Evolutionary conservation across 2,797 vertebrate genomes (phyloP).

Genomic region (Aeoliscus strigatus): DNA sequence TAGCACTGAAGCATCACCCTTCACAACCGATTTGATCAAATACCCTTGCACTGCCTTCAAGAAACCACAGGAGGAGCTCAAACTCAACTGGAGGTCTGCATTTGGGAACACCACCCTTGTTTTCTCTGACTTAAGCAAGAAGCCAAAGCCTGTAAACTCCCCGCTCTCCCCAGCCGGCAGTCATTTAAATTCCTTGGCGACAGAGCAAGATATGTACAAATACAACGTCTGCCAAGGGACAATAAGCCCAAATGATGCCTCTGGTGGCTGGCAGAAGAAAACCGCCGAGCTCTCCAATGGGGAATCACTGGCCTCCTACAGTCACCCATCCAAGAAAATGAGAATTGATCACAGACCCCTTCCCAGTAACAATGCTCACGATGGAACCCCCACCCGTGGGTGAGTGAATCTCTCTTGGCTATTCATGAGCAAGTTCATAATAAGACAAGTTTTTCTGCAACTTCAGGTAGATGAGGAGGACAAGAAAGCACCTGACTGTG

Average conservation of each 20-base stretch:
- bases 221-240: slow-evolving; percentile 64
- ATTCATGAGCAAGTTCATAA: slow-evolving; percentile 67
- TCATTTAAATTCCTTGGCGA: slow-evolving; percentile 67
- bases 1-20: slow-evolving; percentile 52
- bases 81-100: slow-evolving; percentile 84
- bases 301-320: slow-evolving; percentile 69
- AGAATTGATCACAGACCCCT: slow-evolving; percentile 75
- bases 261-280: slow-evolving; percentile 70
- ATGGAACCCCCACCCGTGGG: slow-evolving; percentile 48
- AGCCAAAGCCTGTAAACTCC: slow-evolving; percentile 50
- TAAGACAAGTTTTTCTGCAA: slow-evolving; percentile 58
- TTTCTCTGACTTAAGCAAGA: slow-evolving; percentile 79
- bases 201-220: slow-evolving; percentile 53
- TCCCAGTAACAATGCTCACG: slow-evolving; percentile 59
- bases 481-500: slow-evolving; percentile 32
- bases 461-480: slow-evolving; percentile 43
- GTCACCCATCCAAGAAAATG: slow-evolving; percentile 84
- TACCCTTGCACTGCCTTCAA: slow-evolving; percentile 84
- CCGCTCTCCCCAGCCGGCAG: slow-evolving; percentile 50
- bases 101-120: slow-evolving; percentile 88
- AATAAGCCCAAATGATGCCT: slow-evolving; percentile 71
- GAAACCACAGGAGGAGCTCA: slow-evolving; percentile 81
- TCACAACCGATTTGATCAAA: slow-evolving; percentile 75
- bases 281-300: slow-evolving; percentile 58
- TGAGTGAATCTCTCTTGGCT: slow-evolving; percentile 54